A percentile compares a stretch with the other conserved stretches of the same genome.
Evolutionary conservation across 1,140 invertebrate genomes (phyloP).

Genomic region (Atopsyche davidsoni): DNA sequence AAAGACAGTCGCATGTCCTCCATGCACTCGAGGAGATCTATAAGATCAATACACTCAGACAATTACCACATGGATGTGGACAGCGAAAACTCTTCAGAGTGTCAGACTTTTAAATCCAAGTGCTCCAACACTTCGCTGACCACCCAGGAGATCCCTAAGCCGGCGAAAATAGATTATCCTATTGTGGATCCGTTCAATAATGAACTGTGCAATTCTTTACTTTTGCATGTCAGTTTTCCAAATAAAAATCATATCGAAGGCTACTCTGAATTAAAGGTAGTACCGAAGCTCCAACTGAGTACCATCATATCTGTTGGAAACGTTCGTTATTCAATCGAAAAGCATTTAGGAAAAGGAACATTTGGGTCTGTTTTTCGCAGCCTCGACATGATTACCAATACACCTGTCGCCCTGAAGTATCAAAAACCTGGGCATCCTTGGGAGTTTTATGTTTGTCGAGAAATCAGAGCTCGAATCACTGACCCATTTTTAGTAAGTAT

Average conservation of each 20-base stretch:
- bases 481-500: slow-evolving; percentile 60
- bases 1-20: slow-evolving; percentile 47
- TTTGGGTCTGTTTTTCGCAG: slow-evolving; percentile 67
- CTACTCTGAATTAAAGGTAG: slow-evolving; percentile 40
- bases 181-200: slow-evolving; percentile 52
- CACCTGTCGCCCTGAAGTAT: slow-evolving; percentile 64
- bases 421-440: slow-evolving; percentile 72
- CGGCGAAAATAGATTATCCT: slow-evolving; percentile 45
- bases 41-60: slow-evolving; percentile 14
- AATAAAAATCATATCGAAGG: slow-evolving; percentile 48
- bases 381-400: slow-evolving; percentile 50
- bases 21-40: slow-evolving; percentile 41
- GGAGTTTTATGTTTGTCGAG: slow-evolving; percentile 76
- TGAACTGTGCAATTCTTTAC: slow-evolving; percentile 46
- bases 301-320: slow-evolving; percentile 41
- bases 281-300: slow-evolving; percentile 42
- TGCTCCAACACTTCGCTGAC: slow-evolving; percentile 45
- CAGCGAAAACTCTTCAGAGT: slow-evolving; percentile 48
- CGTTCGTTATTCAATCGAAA: slow-evolving; percentile 56
- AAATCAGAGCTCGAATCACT: slow-evolving; percentile 64
- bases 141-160: slow-evolving; percentile 44
- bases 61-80: slow-evolving; percentile 48
- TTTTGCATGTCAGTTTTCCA: slow-evolving; percentile 53
- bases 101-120: slow-evolving; percentile 42
- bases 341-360: slow-evolving; percentile 67